Percentiles rank a stretch among this genome's conserved stretches.
Evolutionary conservation across 35 echinoderm and acorn worm genomes (phyloP).

Genomic region (Antedon bifida): DNA sequence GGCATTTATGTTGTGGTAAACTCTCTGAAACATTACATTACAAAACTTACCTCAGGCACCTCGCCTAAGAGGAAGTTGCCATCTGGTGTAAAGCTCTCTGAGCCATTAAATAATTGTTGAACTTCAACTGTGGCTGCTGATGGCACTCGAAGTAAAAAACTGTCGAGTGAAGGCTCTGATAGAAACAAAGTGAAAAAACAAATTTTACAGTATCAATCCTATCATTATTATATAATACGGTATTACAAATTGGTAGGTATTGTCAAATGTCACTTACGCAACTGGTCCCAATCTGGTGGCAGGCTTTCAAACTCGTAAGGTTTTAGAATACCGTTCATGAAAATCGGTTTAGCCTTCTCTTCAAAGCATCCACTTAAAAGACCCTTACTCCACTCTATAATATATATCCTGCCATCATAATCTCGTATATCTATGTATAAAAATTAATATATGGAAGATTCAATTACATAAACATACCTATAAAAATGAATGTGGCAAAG

Average conservation of each 20-base stretch:
- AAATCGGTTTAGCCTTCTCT: conserved; percentile 57
- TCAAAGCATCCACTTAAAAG: conserved; percentile 51
- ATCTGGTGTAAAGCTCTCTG: conserved; percentile 93
- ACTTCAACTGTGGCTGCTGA: conserved; percentile 61
- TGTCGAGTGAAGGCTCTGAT: conserved; percentile 54
- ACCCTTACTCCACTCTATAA: conserved; percentile 50
- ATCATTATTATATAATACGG: too few relatives aligned
- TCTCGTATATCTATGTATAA: conserved; percentile 52
- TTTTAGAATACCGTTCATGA: conserved; percentile 35
- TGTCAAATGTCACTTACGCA: conserved; percentile 57
- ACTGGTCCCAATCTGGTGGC: conserved; percentile 77
- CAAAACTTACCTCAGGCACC: conserved; percentile 59
- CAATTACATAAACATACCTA: too few relatives aligned
- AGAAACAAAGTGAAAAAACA: too few relatives aligned
- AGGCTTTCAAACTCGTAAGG: conserved; percentile 46
- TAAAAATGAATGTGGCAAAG: too few relatives aligned
- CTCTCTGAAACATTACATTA: conserved; percentile 72
- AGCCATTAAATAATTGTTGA: conserved; percentile 66
- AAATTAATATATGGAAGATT: too few relatives aligned
- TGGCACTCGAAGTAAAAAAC: conserved; percentile 58
- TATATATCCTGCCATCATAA: conserved; percentile 38
- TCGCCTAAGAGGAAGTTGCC: conserved; percentile 44
- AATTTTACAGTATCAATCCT: too few relatives aligned
- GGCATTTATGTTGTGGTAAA: conserved; percentile 60
- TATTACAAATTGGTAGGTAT: too few relatives aligned